Evolutionary conservation across 2,113 vertebrate species (phyloP).

Genomic region (Colaptes auratus): DNA sequence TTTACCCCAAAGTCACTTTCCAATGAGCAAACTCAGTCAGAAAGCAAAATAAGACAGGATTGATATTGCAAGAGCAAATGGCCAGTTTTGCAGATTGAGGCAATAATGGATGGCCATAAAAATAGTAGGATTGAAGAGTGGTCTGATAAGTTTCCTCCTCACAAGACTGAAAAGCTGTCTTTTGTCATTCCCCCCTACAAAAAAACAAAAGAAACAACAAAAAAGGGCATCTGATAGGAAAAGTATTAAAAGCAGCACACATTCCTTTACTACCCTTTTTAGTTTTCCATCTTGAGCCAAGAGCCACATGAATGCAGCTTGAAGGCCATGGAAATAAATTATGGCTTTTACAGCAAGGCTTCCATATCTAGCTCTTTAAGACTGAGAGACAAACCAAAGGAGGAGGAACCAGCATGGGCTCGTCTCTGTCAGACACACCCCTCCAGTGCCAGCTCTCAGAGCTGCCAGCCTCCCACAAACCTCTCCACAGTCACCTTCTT

Average conservation of each 20-base stretch:
- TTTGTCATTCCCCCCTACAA: not conserved
- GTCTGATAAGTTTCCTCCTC: not conserved
- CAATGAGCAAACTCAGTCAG: not conserved
- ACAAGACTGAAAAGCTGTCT: not conserved
- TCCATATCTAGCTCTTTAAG: not conserved
- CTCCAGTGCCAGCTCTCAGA: not conserved
- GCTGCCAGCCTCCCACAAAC: not conserved
- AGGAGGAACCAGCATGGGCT: not conserved
- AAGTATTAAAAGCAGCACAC: not conserved
- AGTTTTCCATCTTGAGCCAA: not conserved
- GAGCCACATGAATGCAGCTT: not conserved
- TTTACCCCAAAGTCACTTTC: not conserved
- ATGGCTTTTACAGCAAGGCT: not conserved
- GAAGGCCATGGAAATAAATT: not conserved
- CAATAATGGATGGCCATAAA: not conserved
- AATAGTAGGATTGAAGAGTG: not conserved
- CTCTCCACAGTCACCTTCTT: not conserved
- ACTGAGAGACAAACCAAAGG: not conserved
- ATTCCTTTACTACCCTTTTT: not conserved
- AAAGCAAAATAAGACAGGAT: not conserved
- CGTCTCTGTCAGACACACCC: not conserved
- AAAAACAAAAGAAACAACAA: not conserved
- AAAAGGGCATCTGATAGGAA: not conserved
- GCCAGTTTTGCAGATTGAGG: not conserved
- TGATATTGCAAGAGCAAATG: not conserved